phyloP scores from a whole-genome alignment of 2,888 invertebrate species.

The Molorchus minor region DNA sequence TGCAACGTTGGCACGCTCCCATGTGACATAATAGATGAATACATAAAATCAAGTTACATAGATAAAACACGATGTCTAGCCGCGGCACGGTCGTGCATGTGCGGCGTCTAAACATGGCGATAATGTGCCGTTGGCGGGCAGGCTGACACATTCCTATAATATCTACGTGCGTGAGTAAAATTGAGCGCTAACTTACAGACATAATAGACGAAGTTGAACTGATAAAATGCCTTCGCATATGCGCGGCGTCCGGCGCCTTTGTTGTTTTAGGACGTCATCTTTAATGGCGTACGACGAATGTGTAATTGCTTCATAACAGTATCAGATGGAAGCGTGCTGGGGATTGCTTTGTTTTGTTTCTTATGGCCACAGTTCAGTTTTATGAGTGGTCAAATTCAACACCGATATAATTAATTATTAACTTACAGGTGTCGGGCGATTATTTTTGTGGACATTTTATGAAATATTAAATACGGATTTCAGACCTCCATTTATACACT shows the following conservation, averaged over 20 bases:
- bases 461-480: no score
- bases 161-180: conserved; percentile 15
- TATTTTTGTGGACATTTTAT: no score
- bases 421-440: no score
- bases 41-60: conserved; percentile 1
- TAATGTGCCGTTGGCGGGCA: conserved; percentile 6
- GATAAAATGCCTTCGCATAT: conserved; percentile 24
- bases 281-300: conserved; percentile 12
- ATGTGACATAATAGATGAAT: conserved; percentile 14
- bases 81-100: conserved; percentile 2
- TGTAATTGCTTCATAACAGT: conserved; percentile 19
- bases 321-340: conserved; percentile 2
- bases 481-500: no score
- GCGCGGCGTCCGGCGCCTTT: conserved; percentile 12
- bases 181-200: conserved; percentile 14
- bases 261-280: conserved; percentile 18
- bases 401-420: no score
- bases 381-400: no score
- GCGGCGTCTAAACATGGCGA: conserved; percentile 3
- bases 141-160: conserved; percentile 11
- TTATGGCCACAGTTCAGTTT: no score
- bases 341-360: neutral
- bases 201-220: conserved; percentile 10
- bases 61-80: conserved; percentile 2
- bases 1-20: neutral